Conservation (phyloP, 2,888 invertebrate genomes). For the Drosophila ezoana region DNA sequence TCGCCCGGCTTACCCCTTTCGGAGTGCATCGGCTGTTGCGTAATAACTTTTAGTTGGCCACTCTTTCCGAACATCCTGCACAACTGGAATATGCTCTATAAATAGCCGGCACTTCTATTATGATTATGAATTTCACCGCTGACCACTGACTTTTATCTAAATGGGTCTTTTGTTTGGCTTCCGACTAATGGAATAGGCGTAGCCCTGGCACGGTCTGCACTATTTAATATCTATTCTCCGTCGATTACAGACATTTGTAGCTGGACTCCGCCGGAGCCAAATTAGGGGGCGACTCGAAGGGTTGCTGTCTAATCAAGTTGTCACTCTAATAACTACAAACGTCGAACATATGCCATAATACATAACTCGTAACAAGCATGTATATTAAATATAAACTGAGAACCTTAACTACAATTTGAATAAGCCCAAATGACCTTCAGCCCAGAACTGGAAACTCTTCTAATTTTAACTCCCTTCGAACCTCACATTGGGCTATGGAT, state of each 20-base stretch:
- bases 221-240: conserved; percentile 40
- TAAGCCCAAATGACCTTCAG: too few relatives aligned
- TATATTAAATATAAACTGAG: neutral
- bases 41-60: conserved; percentile 74
- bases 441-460: too few relatives aligned
- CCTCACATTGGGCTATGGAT: too few relatives aligned
- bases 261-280: conserved; percentile 2
- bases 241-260: conserved; percentile 58
- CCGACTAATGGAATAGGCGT: conserved; percentile 72
- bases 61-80: conserved; percentile 29
- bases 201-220: conserved; percentile 29
- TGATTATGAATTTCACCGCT: conserved; percentile 68
- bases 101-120: conserved; percentile 54
- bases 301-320: conserved; percentile 64
- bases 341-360: conserved; percentile 51
- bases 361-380: neutral
- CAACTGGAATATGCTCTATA: conserved; percentile 32
- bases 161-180: conserved; percentile 74
- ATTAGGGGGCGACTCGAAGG: conserved; percentile 20
- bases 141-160: conserved; percentile 68
- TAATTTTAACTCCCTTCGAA: too few relatives aligned
- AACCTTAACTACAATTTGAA: too few relatives aligned
- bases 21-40: conserved; percentile 66
- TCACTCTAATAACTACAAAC: conserved; percentile 54
- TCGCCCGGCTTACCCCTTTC: conserved; percentile 51